Conservation (phyloP, 2,888 invertebrate genomes). For the Rotaria sp. region DNA sequence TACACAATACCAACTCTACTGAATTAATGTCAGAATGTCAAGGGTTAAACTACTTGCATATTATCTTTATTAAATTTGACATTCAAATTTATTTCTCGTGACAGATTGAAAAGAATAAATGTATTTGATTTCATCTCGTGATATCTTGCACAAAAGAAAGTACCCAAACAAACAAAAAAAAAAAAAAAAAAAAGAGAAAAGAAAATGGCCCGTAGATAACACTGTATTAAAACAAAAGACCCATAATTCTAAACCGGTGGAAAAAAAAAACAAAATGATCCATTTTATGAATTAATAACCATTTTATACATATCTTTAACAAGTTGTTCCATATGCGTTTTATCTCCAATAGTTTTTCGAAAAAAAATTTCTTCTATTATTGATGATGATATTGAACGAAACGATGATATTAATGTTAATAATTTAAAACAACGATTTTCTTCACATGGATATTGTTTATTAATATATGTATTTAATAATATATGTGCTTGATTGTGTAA, state of each 20-base stretch:
- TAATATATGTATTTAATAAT: constrained; percentile 66
- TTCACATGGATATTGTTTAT: constrained; percentile 65
- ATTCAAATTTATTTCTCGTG: not conserved
- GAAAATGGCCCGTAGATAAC: not conserved
- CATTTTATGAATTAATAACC: not conserved
- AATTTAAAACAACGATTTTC: constrained; percentile 70
- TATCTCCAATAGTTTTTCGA: constrained; percentile 69
- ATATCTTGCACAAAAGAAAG: not conserved
- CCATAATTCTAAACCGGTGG: not conserved
- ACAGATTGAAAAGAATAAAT: constrained; percentile 17
- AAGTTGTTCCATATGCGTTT: constrained; percentile 65
- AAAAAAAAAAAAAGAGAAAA: not conserved
- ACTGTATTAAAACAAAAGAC: not conserved
- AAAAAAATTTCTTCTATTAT: constrained; percentile 69
- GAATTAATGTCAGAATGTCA: too few relatives aligned
- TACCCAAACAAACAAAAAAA: not conserved
- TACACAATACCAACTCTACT: too few relatives aligned
- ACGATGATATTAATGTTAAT: constrained; percentile 67
- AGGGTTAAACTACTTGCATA: too few relatives aligned
- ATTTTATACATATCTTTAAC: constrained; percentile 62
- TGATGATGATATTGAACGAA: constrained; percentile 58
- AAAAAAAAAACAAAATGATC: not conserved
- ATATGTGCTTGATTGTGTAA: constrained; percentile 71
- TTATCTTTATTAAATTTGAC: not conserved
- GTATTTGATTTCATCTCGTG: not conserved